These are phyloP conservation scores for Nomada flava DNA, from an alignment of 2,888 invertebrate species.

Conservation along the genomic window DNA sequence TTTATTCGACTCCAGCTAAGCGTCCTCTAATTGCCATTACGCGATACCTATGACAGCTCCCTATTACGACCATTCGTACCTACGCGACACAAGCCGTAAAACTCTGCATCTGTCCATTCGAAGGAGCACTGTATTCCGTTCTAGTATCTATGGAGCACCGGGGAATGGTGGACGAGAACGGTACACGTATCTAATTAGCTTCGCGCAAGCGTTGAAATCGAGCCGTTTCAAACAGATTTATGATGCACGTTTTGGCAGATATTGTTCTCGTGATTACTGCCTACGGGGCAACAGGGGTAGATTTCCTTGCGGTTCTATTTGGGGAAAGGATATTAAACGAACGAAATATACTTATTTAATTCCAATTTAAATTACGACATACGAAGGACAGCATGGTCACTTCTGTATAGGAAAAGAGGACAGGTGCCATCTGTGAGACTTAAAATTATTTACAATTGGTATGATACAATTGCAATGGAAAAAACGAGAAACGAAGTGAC, in stretches of 20 bases:
- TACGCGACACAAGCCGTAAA: conserved; percentile 16
- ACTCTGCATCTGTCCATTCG: conserved; percentile 1
- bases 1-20: neutral
- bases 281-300: neutral
- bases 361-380: too few relatives aligned
- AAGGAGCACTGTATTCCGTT: neutral
- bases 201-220: neutral
- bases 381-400: too few relatives aligned
- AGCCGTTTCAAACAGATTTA: conserved; percentile 1
- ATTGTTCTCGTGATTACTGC: neutral
- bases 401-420: too few relatives aligned
- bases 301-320: too few relatives aligned
- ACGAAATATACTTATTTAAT: too few relatives aligned
- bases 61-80: conserved; percentile 14
- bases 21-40: conserved; percentile 31
- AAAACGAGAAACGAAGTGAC: too few relatives aligned
- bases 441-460: too few relatives aligned
- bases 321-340: too few relatives aligned
- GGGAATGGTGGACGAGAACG: neutral
- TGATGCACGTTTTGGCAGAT: neutral
- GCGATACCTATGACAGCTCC: neutral
- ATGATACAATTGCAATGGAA: too few relatives aligned
- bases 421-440: too few relatives aligned
- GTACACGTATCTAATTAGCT: conserved; percentile 39
- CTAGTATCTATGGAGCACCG: neutral